Evolutionary conservation across 2,797 vertebrate genomes (phyloP).

Genomic region (Notolabrus celidotus): DNA sequence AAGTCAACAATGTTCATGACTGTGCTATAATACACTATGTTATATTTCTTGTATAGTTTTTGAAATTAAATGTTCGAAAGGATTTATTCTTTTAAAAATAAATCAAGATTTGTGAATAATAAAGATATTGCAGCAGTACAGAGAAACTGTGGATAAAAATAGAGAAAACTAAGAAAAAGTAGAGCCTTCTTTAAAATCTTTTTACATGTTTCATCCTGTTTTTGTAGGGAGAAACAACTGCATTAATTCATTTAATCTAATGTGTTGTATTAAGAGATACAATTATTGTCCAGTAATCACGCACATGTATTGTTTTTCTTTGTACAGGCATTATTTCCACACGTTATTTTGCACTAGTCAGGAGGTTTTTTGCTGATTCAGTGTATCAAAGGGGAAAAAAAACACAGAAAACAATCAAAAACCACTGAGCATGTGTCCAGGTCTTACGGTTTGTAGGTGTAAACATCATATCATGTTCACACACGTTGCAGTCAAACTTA

Average conservation of each 20-base stretch:
- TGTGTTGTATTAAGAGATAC: not conserved
- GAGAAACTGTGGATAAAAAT: not conserved
- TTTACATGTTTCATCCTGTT: too few relatives aligned
- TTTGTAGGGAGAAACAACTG: not conserved
- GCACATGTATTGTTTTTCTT: not conserved
- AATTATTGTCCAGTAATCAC: not conserved
- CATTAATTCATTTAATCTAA: not conserved
- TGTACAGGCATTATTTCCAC: not conserved
- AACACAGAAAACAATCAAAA: not conserved
- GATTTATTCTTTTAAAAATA: too few relatives aligned
- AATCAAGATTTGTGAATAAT: too few relatives aligned
- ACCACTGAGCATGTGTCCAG: not conserved
- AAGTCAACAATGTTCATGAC: not conserved
- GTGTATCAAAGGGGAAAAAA: too few relatives aligned
- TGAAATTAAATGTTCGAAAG: too few relatives aligned
- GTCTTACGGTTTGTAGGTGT: slow-evolving; percentile 7
- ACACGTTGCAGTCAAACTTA: slow-evolving; percentile 30
- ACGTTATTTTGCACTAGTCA: not conserved
- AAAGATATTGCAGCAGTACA: too few relatives aligned
- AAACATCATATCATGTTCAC: not conserved
- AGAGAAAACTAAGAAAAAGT: not conserved
- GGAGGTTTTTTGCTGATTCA: too few relatives aligned
- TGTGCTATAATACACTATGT: not conserved
- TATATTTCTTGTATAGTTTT: not conserved
- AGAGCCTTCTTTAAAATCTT: not conserved